Conservation (phyloP, 2,888 invertebrate species). For the Tinea semifulvella region DNA sequence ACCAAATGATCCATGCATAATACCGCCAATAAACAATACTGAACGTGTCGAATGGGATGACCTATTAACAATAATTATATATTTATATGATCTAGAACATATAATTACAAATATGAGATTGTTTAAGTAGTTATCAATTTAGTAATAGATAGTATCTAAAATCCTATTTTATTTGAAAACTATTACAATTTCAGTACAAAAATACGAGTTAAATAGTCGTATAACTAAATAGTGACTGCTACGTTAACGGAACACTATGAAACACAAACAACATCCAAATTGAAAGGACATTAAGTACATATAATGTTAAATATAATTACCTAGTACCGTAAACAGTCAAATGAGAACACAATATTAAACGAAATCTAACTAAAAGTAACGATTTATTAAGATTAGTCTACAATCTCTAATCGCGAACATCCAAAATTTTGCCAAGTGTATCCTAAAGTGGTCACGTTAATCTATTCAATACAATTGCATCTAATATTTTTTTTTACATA, state of each 20-base stretch:
- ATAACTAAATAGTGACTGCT: background rate
- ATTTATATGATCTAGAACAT: constrained; percentile 66
- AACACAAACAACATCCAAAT: constrained; percentile 13
- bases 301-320: constrained; percentile 2
- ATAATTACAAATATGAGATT: constrained; percentile 11
- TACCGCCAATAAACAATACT: background rate
- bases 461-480: constrained; percentile 6
- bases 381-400: background rate
- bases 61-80: constrained; percentile 30
- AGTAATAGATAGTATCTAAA: constrained; percentile 7
- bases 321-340: constrained; percentile 2
- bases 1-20: too few species aligned
- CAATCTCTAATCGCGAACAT: background rate
- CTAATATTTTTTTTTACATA: constrained; percentile 3
- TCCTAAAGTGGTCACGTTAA: constrained; percentile 10
- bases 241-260: background rate
- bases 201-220: constrained; percentile 2
- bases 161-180: constrained; percentile 1
- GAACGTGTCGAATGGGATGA: constrained; percentile 1
- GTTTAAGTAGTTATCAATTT: constrained; percentile 5
- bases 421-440: background rate
- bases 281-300: constrained; percentile 8
- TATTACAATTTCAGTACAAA: constrained; percentile 10
- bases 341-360: background rate
- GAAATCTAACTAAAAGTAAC: too few species aligned